These are phyloP conservation scores for Poecilia velifera DNA, from an alignment of 2,797 vertebrate genomes.

Conservation along the genomic window DNA sequence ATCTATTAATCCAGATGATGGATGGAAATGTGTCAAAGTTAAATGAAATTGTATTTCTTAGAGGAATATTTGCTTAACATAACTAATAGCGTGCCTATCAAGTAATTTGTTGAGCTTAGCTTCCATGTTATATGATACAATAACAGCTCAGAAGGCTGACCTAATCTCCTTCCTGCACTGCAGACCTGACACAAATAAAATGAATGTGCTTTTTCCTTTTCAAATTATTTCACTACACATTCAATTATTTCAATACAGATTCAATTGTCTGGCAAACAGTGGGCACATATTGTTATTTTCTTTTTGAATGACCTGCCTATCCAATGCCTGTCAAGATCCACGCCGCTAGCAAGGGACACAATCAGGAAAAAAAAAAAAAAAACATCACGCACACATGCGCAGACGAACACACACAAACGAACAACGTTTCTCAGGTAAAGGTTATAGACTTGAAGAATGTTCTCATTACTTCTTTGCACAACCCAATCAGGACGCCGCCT, in stretches of 20 bases:
- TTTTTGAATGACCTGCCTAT: conserved; percentile 59
- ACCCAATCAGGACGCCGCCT: conserved; percentile 47
- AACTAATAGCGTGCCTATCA: not conserved
- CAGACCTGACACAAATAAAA: not conserved
- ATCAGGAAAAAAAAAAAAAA: not conserved
- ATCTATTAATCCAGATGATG: not conserved
- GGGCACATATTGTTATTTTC: conserved; percentile 54
- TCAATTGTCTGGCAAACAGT: conserved; percentile 53
- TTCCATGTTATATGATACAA: not conserved
- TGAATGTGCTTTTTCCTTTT: not conserved
- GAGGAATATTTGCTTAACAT: not conserved
- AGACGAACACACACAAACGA: not conserved
- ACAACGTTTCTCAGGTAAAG: conserved; percentile 59
- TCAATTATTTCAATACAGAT: conserved; percentile 44
- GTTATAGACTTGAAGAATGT: conserved; percentile 70
- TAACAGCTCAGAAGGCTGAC: not conserved
- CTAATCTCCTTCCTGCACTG: not conserved
- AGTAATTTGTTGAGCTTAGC: not conserved
- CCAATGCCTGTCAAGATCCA: conserved; percentile 51
- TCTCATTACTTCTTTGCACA: conserved; percentile 68
- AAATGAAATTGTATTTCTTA: not conserved
- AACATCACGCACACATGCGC: not conserved
- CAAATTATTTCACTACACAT: conserved; percentile 16
- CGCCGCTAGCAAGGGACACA: conserved; percentile 8
- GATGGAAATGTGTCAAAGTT: not conserved